Evolutionary conservation across 2,888 invertebrate genomes (phyloP), one percentile per base, ranked within the genome.

Genomic region (Chesias legatella): DNA sequence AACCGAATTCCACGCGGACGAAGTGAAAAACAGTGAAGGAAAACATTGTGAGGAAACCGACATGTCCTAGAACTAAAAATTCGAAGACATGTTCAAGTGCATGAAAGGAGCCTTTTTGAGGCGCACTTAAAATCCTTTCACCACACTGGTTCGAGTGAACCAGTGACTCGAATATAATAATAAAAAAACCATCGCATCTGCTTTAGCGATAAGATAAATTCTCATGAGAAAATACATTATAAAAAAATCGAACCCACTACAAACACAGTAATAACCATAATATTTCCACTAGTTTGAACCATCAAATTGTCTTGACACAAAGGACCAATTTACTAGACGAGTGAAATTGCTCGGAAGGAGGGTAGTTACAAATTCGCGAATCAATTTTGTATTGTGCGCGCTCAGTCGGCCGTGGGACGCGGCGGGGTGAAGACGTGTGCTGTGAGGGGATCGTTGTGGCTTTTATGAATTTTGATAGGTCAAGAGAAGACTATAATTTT

Each of bases 381-480:
- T 84, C 83, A 82, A 74, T 71, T 67, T 67, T 66, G 66, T 62
- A 84, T 85, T 85, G 84, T 84, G 57, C 53, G 62, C 37, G 67
- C 40, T 53, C 81, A 77, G 56, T 84, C 78, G 68, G 27, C 55
- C 67, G 82, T 72, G 66, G 69, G 63, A 59, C 43, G 55, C 48
- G 56, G 67, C 44, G 63, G 73, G 51, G 74, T 58, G 51, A 58
- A 61, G 68, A 66, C 68, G 67, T 57, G 49, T 54, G 49, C 13
- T n/a, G 50, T 60, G 59, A 51, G 44, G 43, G 9, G 40, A 27
- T 32, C 33, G 13, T 41, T 41, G 50, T 33, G 46, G 53, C 51
- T 43, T 48, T 56, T 33, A 48, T 35, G 10, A 31, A 28, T 32
- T 44, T 44, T 47, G 43, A 45, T 33, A 35, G 37, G 30, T 34